These are phyloP conservation scores for Mastomys coucha DNA, from an alignment of 2,113 vertebrate genomes.

Conservation along the genomic window DNA sequence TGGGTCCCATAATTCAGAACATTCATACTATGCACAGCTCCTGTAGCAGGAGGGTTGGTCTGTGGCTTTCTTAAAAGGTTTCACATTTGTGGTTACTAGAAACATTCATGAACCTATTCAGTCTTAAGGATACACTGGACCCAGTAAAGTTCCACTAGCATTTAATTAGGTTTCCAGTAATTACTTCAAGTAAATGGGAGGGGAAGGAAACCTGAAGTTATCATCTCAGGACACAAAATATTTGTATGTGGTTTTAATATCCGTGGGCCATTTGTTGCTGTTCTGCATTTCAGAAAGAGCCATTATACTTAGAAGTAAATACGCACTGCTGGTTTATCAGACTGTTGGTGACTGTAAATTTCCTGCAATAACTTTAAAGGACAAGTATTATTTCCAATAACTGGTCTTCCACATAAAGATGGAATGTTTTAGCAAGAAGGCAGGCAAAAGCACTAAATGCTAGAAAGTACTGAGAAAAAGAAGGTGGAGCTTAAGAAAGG, in stretches of 20 bases:
- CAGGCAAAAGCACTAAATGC: not conserved
- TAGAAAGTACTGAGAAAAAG: not conserved
- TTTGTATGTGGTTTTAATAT: conserved; percentile 72
- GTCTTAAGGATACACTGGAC: conserved; percentile 70
- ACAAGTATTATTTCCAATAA: conserved; percentile 61
- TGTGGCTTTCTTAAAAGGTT: conserved; percentile 74
- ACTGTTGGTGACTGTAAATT: conserved; percentile 37
- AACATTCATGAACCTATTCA: conserved; percentile 59
- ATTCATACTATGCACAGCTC: conserved; percentile 78
- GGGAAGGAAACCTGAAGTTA: conserved; percentile 61
- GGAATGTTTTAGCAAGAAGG: conserved; percentile 40
- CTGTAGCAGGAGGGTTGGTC: conserved; percentile 50
- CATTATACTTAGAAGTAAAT: not conserved
- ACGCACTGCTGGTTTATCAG: conserved; percentile 22
- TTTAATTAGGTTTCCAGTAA: conserved; percentile 81
- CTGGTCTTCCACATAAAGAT: conserved; percentile 23
- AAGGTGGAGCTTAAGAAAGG: not conserved
- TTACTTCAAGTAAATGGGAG: conserved; percentile 66
- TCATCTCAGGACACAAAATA: conserved; percentile 57
- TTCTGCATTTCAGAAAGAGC: conserved; percentile 56
- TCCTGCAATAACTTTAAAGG: conserved; percentile 46
- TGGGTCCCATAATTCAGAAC: conserved; percentile 71
- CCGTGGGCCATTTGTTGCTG: conserved; percentile 64
- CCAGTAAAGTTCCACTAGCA: conserved; percentile 55
- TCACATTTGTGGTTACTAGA: conserved; percentile 65